These are phyloP conservation scores for Oncorhynchus gorbuscha DNA, from an alignment of 2,113 vertebrate species.

Conservation along the genomic window DNA sequence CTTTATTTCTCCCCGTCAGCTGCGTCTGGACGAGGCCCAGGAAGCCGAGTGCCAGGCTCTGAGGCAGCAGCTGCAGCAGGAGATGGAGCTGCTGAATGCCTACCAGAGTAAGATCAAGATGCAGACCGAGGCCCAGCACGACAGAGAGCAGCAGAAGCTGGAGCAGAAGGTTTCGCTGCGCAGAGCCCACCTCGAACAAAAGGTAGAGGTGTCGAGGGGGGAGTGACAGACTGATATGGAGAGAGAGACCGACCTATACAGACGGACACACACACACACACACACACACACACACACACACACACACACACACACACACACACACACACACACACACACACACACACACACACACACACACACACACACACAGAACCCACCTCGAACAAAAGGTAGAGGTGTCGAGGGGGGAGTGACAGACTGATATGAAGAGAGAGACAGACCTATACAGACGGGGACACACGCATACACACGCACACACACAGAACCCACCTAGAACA, in stretches of 20 bases:
- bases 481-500: not conserved
- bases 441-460: not conserved
- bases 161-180: conserved; percentile 97
- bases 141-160: conserved; percentile 95
- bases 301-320: no score
- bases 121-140: conserved; percentile 98
- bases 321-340: not conserved
- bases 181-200: conserved; percentile 95
- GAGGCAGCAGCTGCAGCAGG: conserved; percentile 97
- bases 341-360: no score
- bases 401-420: not conserved
- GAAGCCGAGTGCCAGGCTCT: conserved; percentile 98
- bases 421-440: not conserved
- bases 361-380: conserved; percentile 74
- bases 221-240: not conserved
- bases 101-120: conserved; percentile 99
- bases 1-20: conserved; percentile 67
- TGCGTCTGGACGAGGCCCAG: conserved; percentile 97
- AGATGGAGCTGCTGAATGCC: conserved; percentile 98
- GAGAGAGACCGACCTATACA: not conserved
- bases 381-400: conserved; percentile 92
- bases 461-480: not conserved
- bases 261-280: not conserved
- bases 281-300: not conserved
- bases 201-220: conserved; percentile 73